Evolutionary conservation across 2,888 invertebrate genomes (phyloP), one percentile per base, ranked within the genome.

Genomic region (Ophioninae sp.): DNA sequence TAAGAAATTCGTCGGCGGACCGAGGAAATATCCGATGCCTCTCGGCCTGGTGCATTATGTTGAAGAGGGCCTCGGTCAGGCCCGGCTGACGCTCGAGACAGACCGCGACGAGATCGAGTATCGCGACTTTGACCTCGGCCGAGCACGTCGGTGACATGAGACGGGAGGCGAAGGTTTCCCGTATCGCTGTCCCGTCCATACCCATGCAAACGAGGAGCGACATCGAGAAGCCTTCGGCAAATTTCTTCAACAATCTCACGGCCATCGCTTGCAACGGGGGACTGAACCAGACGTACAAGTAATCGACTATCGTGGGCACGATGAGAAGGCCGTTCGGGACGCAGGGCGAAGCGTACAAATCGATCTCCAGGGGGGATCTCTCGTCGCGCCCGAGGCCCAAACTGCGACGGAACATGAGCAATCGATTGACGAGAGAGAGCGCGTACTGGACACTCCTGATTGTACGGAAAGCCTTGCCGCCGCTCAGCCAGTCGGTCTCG

Each of bases 151-250:
- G 91, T 0, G 94, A 94, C 89, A 94, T 94, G 6, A 95, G 90
- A 64, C 95, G 92, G 1, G 93, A 93, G 6, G 95, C 93, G 67
- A 94, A 94, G 13, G 94, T 94, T 86, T 95, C 95, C n/a, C 95
- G 91, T 83, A 95, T 94, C 0, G 94, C 93, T 5, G 94, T 94
- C 0, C 95, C 94, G 81, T 95, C 94, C 90, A 93, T 94, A 17
- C 95, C 95, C 90, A 95, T 93, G 89, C 95, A 95, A 7, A 95
- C 94, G 67, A 95, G 90, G 20, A 95, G 90, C 0, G 95, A 95
- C 93, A 95, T 94, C 0, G 94, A 94, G 63, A 94, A 94, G 68
- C 93, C 94, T 93, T 92, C 89, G 44, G 95, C 95, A 77, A 95
- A 93, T 86, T 94, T 93, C 83, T 94, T 94, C 41, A 95, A 87